phyloP scores from a whole-genome alignment of 30 jellyfish, hydroid and myxozoan species.

The Catostylus mosaicus region DNA sequence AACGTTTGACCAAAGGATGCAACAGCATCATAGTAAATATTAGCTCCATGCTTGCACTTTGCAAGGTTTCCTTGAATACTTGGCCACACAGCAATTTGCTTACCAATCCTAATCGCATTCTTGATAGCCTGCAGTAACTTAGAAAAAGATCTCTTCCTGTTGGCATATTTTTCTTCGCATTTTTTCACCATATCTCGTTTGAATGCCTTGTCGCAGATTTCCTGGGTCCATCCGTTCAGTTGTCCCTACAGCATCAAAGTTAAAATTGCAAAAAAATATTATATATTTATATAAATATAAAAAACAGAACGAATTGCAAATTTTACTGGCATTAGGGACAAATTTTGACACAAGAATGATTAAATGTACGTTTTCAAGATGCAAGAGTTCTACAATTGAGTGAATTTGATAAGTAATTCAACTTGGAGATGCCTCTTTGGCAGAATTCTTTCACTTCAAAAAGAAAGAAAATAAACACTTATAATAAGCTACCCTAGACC shows the following conservation, averaged over 20 bases:
- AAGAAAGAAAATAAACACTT: too few species aligned
- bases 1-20: conserved; percentile 29
- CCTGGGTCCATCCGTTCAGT: conserved; percentile 36
- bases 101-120: neutral
- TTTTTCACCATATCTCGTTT: conserved; percentile 27
- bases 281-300: too few species aligned
- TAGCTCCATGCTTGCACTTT: conserved; percentile 58
- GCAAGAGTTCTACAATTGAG: too few species aligned
- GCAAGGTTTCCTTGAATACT: neutral
- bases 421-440: too few species aligned
- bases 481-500: too few species aligned
- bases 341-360: too few species aligned
- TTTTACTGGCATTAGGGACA: too few species aligned
- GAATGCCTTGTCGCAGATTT: conserved; percentile 53
- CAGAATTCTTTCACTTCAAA: too few species aligned
- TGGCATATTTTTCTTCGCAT: neutral
- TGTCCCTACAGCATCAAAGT: conserved; percentile 47
- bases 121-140: neutral
- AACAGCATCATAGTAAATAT: conserved; percentile 42
- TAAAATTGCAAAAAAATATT: too few species aligned
- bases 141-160: conserved; percentile 19
- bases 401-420: too few species aligned
- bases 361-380: too few species aligned
- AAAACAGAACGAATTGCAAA: too few species aligned
- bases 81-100: conserved; percentile 23